Evolutionary conservation across 2,113 vertebrate genomes (phyloP).

Genomic region (Megalops atlanticus): DNA sequence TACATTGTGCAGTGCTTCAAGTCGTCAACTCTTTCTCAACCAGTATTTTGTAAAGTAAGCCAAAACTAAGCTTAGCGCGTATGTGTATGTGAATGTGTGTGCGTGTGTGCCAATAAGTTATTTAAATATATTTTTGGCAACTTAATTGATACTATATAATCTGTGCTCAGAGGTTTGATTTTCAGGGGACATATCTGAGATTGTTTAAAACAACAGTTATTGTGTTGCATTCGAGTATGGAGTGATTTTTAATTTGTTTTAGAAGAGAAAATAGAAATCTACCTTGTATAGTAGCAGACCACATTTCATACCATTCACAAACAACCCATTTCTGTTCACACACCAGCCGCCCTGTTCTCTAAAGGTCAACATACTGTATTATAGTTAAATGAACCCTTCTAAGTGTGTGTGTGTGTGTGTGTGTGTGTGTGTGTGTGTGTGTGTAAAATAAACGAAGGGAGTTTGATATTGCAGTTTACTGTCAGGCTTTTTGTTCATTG

Average conservation of each 20-base stretch:
- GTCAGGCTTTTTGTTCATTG: too few species aligned
- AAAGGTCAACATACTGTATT: constrained; percentile 43
- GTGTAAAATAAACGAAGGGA: too few species aligned
- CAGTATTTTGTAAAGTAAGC: constrained; percentile 25
- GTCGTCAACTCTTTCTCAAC: too few species aligned
- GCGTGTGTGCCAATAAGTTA: not conserved
- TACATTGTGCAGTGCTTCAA: not conserved
- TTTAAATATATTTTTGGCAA: constrained; percentile 30
- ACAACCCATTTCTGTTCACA: not conserved
- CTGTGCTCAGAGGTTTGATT: constrained; percentile 21
- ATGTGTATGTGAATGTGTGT: not conserved
- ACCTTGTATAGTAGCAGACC: too few species aligned
- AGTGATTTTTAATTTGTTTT: not conserved
- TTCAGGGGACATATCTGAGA: constrained; percentile 22
- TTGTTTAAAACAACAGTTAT: constrained; percentile 9
- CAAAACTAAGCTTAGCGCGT: constrained; percentile 15
- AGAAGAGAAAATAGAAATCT: constrained; percentile 53
- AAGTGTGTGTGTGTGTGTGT: not conserved
- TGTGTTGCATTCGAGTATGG: constrained; percentile 1
- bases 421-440: too few species aligned
- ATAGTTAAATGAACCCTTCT: not conserved
- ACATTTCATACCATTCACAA: too few species aligned
- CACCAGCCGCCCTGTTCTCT: constrained; percentile 29
- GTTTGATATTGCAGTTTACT: too few species aligned
- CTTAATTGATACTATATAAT: constrained; percentile 13